Conservation (phyloP, 1,140 invertebrate genomes). For the Penaeus indicus region DNA sequence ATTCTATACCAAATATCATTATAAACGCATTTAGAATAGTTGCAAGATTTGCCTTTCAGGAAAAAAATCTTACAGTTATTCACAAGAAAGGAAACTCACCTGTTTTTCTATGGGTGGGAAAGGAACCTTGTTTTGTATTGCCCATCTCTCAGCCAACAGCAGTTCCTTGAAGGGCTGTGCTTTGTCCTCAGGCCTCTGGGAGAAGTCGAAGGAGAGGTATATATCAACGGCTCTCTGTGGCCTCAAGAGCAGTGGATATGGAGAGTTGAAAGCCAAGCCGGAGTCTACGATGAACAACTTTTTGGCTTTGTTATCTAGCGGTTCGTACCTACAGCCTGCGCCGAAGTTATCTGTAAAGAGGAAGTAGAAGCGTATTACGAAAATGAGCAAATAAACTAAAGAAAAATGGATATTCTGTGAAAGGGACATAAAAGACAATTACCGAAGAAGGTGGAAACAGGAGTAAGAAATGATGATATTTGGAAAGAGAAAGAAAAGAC, state of each 20-base stretch:
- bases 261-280: slow-evolving; percentile 73
- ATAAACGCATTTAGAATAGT: too few species aligned
- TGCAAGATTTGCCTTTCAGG: background rate
- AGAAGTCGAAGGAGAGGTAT: slow-evolving; percentile 74
- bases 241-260: slow-evolving; percentile 72
- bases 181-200: slow-evolving; percentile 70
- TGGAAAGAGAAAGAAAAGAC: background rate
- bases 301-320: slow-evolving; percentile 70
- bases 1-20: background rate
- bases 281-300: slow-evolving; percentile 73
- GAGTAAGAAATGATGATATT: too few species aligned
- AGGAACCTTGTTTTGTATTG: slow-evolving; percentile 70
- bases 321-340: slow-evolving; percentile 58
- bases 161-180: slow-evolving; percentile 73
- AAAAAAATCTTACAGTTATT: background rate
- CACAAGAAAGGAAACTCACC: slow-evolving; percentile 58
- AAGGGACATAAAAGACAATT: too few species aligned
- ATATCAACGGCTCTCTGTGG: slow-evolving; percentile 72
- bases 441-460: too few species aligned
- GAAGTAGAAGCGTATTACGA: slow-evolving; percentile 39
- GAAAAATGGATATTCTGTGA: too few species aligned
- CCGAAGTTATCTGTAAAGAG: slow-evolving; percentile 61
- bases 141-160: slow-evolving; percentile 72
- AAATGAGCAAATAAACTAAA: background rate
- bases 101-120: slow-evolving; percentile 72